Percentiles rank a stretch among this genome's conserved stretches.
These are phyloP conservation scores for Dyspetes luteomarginatus DNA, from an alignment of 2,888 invertebrate species.

Conservation along the genomic window DNA sequence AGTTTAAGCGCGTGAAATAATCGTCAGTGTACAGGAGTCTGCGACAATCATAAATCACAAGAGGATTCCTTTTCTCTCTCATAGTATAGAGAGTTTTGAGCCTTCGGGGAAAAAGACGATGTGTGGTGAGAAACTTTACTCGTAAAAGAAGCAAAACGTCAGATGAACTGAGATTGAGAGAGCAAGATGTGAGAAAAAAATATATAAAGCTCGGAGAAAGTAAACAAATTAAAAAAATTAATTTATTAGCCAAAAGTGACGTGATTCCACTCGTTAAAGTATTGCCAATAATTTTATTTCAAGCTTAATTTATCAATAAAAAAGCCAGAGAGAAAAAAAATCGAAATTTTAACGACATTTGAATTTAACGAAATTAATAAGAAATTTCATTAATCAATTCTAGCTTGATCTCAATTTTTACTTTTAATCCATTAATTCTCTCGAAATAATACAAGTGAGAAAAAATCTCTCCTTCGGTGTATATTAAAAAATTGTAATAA, in stretches of 20 bases:
- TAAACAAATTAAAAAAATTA: slow-evolving; percentile 1
- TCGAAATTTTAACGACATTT: neutral
- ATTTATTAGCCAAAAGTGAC: neutral
- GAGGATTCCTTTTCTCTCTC: slow-evolving; percentile 20
- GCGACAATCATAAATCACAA: slow-evolving; percentile 63
- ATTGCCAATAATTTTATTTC: neutral
- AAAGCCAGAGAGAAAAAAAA: neutral
- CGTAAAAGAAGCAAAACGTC: slow-evolving; percentile 17
- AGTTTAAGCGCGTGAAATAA: slow-evolving; percentile 63
- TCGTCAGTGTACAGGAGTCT: slow-evolving; percentile 54
- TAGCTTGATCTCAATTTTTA: too few relatives aligned
- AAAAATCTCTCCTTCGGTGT: neutral
- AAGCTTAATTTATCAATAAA: neutral
- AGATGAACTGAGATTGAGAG: slow-evolving; percentile 17
- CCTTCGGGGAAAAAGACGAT: neutral
- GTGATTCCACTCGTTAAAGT: neutral
- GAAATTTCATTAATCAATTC: too few relatives aligned
- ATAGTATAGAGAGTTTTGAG: neutral
- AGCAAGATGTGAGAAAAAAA: slow-evolving; percentile 2
- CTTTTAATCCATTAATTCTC: too few relatives aligned
- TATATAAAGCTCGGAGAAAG: slow-evolving; percentile 29
- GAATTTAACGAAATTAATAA: neutral
- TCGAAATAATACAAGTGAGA: neutral
- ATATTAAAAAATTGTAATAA: neutral
- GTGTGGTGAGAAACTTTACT: slow-evolving; percentile 10